A percentile compares a stretch with the other conserved stretches of the same genome.
These are phyloP conservation scores for Protomyctophum bolini DNA, from an alignment of 2,113 vertebrate species.

Conservation along the genomic window DNA sequence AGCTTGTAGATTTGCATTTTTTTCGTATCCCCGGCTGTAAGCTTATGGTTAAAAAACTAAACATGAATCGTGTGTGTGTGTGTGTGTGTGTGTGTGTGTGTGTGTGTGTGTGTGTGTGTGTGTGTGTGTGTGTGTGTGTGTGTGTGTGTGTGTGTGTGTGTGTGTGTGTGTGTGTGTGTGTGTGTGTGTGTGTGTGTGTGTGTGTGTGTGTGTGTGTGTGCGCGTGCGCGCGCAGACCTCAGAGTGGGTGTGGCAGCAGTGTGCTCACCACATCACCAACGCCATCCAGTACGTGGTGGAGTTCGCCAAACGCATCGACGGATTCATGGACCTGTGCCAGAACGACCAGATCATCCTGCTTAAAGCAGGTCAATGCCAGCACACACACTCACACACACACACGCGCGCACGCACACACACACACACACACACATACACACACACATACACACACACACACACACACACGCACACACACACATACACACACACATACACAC, in stretches of 20 bases:
- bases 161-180: no score
- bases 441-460: constrained; percentile 11
- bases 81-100: not conserved
- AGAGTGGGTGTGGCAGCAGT: constrained; percentile 89
- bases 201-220: no score
- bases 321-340: constrained; percentile 92
- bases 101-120: no score
- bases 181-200: no score
- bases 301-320: constrained; percentile 87
- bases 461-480: constrained; percentile 1
- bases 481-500: not conserved
- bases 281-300: constrained; percentile 91
- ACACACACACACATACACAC: not conserved
- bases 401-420: not conserved
- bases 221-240: constrained; percentile 72
- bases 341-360: constrained; percentile 90
- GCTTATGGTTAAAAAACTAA: not conserved
- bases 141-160: no score
- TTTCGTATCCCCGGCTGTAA: constrained; percentile 2
- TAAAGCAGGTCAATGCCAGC: constrained; percentile 84
- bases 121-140: no score
- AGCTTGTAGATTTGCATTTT: not conserved
- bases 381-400: constrained; percentile 12
- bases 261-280: constrained; percentile 86
- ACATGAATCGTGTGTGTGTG: no score